Evolutionary conservation across 1,140 invertebrate species (phyloP), one percentile per base, ranked within the genome.

Genomic region (Hyles vespertilio): DNA sequence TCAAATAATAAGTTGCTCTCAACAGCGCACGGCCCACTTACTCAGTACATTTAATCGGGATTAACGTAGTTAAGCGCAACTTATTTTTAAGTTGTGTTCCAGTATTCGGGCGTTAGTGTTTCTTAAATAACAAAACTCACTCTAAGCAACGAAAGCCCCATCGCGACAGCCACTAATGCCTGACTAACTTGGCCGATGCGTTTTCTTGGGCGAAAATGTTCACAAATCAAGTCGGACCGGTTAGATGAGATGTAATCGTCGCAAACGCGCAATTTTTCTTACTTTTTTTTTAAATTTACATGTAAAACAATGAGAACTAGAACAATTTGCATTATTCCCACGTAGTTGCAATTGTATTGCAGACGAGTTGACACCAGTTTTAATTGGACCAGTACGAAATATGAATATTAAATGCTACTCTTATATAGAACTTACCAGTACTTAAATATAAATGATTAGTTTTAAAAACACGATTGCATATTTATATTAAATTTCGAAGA

Each of bases 131-230:
- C n/a, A 53, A 32, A 51, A 74, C 79, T 82, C 46, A 81, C 81
- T 77, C 70, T 74, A 11, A 77, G 66, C 57, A 86, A 63, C 6
- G 76, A 69, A 50, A 81, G 62, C 11, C 79, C 79, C 83, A 84
- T 86, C 64, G 56, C 63, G 36, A 7, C 11, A 44, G 48, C 40
- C 32, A 43, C 61, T 57, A 51, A 61, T 46, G 44, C 56, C 48
- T 36, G 56, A 83, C 72, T 83, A 61, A 75, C 32, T 40, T 46
- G 45, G 43, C 55, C 33, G 7, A 47, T 51, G 53, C 59, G 58
- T 65, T 63, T 70, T 67, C 51, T 59, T 40, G 43, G 22, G 45
- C 59, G 50, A 62, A 73, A 72, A 67, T 69, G 55, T 58, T 32
- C 45, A 22, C 56, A 46, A 32, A 40, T 50, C 11, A 46, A 48